Conservation (phyloP, 1,140 invertebrate species). For the Trichomalopsis sarcophagae region DNA sequence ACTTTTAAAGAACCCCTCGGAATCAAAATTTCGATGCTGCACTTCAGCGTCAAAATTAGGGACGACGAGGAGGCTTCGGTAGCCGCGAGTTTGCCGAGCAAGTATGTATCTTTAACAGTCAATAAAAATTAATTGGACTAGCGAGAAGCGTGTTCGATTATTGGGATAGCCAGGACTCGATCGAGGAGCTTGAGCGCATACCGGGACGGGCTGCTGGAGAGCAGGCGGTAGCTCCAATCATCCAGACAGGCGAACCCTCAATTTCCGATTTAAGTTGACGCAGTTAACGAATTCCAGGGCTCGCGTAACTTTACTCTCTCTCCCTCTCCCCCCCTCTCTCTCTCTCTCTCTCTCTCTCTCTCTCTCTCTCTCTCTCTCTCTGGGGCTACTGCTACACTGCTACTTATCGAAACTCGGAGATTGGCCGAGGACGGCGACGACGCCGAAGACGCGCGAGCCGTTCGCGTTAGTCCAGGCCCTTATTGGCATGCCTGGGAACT, state of each 20-base stretch:
- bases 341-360: not conserved
- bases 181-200: not conserved
- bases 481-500: constrained; percentile 17
- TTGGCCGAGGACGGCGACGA: constrained; percentile 8
- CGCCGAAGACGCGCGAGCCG: not conserved
- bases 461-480: not conserved
- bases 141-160: not conserved
- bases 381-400: not conserved
- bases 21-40: not conserved
- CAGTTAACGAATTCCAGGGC: constrained; percentile 38
- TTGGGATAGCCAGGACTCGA: not conserved
- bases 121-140: constrained; percentile 38
- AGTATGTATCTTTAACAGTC: not conserved
- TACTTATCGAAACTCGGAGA: constrained; percentile 32
- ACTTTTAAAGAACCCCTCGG: too few species aligned
- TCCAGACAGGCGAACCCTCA: constrained; percentile 22
- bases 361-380: not conserved
- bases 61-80: too few species aligned
- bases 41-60: not conserved
- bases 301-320: constrained; percentile 24
- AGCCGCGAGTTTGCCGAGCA: not conserved
- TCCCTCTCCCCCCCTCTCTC: not conserved
- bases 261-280: constrained; percentile 45
- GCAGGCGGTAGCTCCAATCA: not conserved
- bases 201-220: too few species aligned